Conservation (phyloP, 2,888 invertebrate species). For the Hypomecis punctinalis region DNA sequence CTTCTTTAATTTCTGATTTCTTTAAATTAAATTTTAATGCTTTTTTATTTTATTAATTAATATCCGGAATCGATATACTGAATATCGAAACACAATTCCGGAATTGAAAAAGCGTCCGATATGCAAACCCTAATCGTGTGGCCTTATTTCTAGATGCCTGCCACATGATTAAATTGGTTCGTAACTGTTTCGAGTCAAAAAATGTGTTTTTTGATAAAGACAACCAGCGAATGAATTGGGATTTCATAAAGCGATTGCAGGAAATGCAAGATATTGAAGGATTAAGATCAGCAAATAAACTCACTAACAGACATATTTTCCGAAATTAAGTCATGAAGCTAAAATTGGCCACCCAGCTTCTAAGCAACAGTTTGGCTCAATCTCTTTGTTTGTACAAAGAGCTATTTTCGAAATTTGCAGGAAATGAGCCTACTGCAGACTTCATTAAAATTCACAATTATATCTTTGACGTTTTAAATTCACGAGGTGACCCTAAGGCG, state of each 20-base stretch:
- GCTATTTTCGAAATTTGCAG: not conserved
- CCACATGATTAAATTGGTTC: not conserved
- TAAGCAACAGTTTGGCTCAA: not conserved
- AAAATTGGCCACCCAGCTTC: not conserved
- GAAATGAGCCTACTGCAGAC: slow-evolving; percentile 1
- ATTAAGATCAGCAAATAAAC: no score
- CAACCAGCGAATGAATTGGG: not conserved
- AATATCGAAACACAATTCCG: no score
- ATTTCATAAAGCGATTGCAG: not conserved
- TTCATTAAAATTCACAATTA: not conserved
- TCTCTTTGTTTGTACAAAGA: not conserved
- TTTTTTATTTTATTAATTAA: no score
- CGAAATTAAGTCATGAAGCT: not conserved
- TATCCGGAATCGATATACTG: no score
- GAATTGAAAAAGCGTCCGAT: no score
- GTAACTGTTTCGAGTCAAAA: not conserved
- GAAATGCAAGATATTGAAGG: no score
- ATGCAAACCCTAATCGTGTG: no score
- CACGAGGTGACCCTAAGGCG: no score
- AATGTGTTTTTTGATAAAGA: not conserved
- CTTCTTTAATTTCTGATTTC: no score
- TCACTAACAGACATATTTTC: slow-evolving; percentile 1
- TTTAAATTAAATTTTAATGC: no score
- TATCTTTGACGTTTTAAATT: slow-evolving; percentile 1
- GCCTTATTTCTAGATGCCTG: no score